phyloP scores from a whole-genome alignment of 2,888 invertebrate species.

The Papilio gigon region DNA sequence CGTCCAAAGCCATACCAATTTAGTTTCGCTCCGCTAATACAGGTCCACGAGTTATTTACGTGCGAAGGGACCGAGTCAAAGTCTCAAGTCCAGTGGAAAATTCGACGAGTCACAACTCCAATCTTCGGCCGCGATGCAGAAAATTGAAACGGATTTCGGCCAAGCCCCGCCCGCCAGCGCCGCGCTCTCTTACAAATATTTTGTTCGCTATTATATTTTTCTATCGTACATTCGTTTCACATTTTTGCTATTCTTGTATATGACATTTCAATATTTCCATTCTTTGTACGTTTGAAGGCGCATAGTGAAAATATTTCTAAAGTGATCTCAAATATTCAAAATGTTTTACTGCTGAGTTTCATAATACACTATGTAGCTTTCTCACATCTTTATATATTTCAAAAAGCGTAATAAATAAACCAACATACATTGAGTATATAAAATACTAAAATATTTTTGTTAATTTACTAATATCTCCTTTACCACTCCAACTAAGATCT shows the following conservation, averaged over 20 bases:
- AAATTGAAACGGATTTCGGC: slow-evolving; percentile 60
- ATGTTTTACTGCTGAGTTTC: not conserved
- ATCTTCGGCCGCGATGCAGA: slow-evolving; percentile 62
- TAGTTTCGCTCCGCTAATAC: slow-evolving; percentile 51
- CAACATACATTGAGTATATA: not conserved
- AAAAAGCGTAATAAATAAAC: not conserved
- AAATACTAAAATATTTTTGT: too few species aligned
- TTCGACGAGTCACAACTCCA: slow-evolving; percentile 59
- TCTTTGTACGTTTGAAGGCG: slow-evolving; percentile 10
- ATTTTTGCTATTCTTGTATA: slow-evolving; percentile 32
- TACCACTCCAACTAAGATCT: too few species aligned
- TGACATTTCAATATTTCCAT: slow-evolving; percentile 33
- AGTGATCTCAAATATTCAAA: slow-evolving; percentile 8
- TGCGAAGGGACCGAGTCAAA: slow-evolving; percentile 43
- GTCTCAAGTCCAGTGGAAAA: slow-evolving; percentile 51
- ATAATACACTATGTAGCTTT: not conserved
- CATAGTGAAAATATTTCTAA: slow-evolving; percentile 15
- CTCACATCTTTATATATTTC: not conserved
- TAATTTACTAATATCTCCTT: too few species aligned
- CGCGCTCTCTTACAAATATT: slow-evolving; percentile 33
- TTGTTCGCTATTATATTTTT: slow-evolving; percentile 31
- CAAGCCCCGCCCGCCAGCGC: slow-evolving; percentile 53
- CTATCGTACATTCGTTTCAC: slow-evolving; percentile 11
- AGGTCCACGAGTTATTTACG: slow-evolving; percentile 47
- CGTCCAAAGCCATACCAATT: slow-evolving; percentile 41